These are phyloP conservation scores for Narcine bancroftii DNA, from an alignment of 2,113 vertebrate species.

Conservation along the genomic window DNA sequence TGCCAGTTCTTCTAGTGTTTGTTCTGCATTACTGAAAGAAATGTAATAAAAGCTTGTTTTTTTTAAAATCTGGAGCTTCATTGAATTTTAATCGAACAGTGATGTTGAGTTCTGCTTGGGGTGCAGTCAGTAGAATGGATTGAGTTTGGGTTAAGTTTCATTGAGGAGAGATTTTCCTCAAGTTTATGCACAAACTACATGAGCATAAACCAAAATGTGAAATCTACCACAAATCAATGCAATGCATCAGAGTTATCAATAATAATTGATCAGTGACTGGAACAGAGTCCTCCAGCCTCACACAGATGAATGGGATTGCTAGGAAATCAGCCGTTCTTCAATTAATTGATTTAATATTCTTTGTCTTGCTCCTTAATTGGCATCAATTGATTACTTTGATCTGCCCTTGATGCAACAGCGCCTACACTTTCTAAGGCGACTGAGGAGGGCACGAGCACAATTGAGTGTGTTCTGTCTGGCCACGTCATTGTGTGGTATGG, in stretches of 20 bases:
- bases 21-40: not conserved
- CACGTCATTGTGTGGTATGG: too few species aligned
- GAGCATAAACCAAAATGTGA: not conserved
- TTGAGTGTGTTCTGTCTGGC: too few species aligned
- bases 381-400: not conserved
- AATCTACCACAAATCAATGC: not conserved
- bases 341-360: not conserved
- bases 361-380: conserved; percentile 6
- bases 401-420: not conserved
- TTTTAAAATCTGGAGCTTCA: too few species aligned
- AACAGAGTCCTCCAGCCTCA: not conserved
- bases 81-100: not conserved
- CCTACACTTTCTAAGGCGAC: too few species aligned
- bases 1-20: not conserved
- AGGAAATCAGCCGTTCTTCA: not conserved
- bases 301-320: not conserved
- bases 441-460: too few species aligned
- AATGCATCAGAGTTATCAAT: not conserved
- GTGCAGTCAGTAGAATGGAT: not conserved
- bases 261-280: not conserved
- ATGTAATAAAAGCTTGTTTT: not conserved
- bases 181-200: not conserved
- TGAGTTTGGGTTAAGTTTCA: not conserved
- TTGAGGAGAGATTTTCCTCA: not conserved
- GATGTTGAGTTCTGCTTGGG: not conserved